A percentile compares a stretch with the other conserved stretches of the same genome.
Conservation (phyloP, 2,888 invertebrate species). For the Galerucella nymphaeae region DNA sequence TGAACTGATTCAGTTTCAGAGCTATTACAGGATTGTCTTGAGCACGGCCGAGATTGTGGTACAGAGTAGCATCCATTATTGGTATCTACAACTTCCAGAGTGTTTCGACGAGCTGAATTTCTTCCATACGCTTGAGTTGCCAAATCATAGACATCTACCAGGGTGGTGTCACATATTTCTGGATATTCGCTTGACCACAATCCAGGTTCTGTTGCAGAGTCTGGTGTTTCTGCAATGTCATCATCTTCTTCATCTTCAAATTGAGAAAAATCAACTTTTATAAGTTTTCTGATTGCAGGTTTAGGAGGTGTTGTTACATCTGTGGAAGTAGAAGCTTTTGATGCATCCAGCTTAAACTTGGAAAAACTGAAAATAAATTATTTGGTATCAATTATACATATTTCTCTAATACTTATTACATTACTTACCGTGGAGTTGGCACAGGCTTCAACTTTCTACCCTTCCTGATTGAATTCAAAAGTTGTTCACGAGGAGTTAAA, state of each 20-base stretch:
- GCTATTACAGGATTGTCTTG: constrained; percentile 73
- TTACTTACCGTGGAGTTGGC: constrained; percentile 57
- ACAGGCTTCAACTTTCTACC: constrained; percentile 76
- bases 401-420: too few species aligned
- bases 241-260: constrained; percentile 70
- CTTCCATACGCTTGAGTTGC: constrained; percentile 83
- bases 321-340: constrained; percentile 42
- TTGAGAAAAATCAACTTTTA: constrained; percentile 86
- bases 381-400: not conserved
- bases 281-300: constrained; percentile 73
- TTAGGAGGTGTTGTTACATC: constrained; percentile 47
- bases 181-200: constrained; percentile 77
- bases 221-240: constrained; percentile 55
- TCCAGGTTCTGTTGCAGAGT: constrained; percentile 56
- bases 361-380: constrained; percentile 60
- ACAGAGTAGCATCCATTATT: constrained; percentile 66
- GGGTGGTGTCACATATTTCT: constrained; percentile 75
- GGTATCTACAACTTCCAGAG: constrained; percentile 67
- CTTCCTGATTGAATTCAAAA: constrained; percentile 87
- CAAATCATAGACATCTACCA: constrained; percentile 83
- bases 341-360: constrained; percentile 36
- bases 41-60: constrained; percentile 75
- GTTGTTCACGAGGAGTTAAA: constrained; percentile 83
- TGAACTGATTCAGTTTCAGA: constrained; percentile 63
- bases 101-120: constrained; percentile 75